Evolutionary conservation across 1,140 invertebrate species (phyloP).

Genomic region (Bombus haemorrhoidalis): DNA sequence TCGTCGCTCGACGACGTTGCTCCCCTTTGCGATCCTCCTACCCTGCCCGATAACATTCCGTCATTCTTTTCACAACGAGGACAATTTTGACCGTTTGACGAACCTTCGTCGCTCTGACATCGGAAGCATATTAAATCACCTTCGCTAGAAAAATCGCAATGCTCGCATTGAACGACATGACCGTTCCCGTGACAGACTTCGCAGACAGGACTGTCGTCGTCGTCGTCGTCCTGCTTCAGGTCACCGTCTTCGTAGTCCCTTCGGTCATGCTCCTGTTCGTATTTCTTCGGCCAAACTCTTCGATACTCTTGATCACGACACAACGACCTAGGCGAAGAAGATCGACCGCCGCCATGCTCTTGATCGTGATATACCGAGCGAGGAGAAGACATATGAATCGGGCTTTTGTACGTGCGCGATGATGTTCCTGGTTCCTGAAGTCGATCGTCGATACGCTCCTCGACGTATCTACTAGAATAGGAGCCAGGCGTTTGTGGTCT

Average conservation of each 20-base stretch:
- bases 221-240: constrained; percentile 53
- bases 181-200: constrained; percentile 64
- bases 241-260: constrained; percentile 9
- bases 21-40: constrained; percentile 25
- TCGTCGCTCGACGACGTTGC: constrained; percentile 63
- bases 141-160: constrained; percentile 73
- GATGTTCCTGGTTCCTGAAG: constrained; percentile 51
- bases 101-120: constrained; percentile 73
- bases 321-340: constrained; percentile 46
- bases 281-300: constrained; percentile 23
- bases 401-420: constrained; percentile 54
- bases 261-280: constrained; percentile 14
- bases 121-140: constrained; percentile 78
- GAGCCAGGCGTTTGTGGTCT: constrained; percentile 76
- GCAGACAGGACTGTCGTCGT: constrained; percentile 68
- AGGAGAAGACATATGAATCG: constrained; percentile 51
- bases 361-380: constrained; percentile 40
- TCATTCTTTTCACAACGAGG: constrained; percentile 66
- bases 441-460: constrained; percentile 72
- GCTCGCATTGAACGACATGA: constrained; percentile 65
- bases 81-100: constrained; percentile 67
- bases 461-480: constrained; percentile 70
- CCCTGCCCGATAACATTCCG: constrained; percentile 9
- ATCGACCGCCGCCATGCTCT: constrained; percentile 21
- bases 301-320: constrained; percentile 47